Evolutionary conservation across 2,888 invertebrate species (phyloP), one percentile per base, ranked within the genome.

Genomic region (Pseudeuparius sepicola): DNA sequence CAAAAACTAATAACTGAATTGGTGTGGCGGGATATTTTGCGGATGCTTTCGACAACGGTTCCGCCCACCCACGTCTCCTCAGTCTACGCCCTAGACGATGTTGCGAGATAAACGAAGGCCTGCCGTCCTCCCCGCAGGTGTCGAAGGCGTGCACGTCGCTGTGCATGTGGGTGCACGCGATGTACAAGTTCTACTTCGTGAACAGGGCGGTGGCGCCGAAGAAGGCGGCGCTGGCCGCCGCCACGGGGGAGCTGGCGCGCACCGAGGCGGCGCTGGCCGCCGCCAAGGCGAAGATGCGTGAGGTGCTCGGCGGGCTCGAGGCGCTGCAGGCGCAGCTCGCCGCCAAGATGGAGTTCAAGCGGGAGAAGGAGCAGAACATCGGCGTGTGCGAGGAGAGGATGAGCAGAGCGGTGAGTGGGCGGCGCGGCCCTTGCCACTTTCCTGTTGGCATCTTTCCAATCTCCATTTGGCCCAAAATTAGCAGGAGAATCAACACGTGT

Each of bases 151-250:
- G 84, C 53, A 77, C 75, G 43, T 83, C 82, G 1, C 65, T 89
- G 2, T 89, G 89, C 51, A 79, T 85, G 68, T 89, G 89, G 89
- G 78, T 90, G 16, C 81, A 86, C 49, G 93, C 93, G 0, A 88
- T 94, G 78, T 93, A 83, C 61, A 79, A 88, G 55, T 94, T 86
- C 60, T 92, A 92, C 57, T 80, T 82, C 55, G 88, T 92, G 1
- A 87, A 87, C 51, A 70, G 74, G 46, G 69, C 68, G 4, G 87
- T 89, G 0, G 84, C 81, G 0, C 94, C 94, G 0, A 96, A 96
- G 63, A 88, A 89, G 62, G 79, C 75, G 2, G 85, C 87, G 3
- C 64, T 93, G 14, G 71, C 71, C 0, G 67, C 69, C 16, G 92
- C 93, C 1, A 76, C 75, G 28, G 65, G 64, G 7, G 76, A 78